Evolutionary conservation across 1,140 invertebrate species (phyloP), one percentile per base, ranked within the genome.

Genomic region (Macrobrachium rosenbergii): DNA sequence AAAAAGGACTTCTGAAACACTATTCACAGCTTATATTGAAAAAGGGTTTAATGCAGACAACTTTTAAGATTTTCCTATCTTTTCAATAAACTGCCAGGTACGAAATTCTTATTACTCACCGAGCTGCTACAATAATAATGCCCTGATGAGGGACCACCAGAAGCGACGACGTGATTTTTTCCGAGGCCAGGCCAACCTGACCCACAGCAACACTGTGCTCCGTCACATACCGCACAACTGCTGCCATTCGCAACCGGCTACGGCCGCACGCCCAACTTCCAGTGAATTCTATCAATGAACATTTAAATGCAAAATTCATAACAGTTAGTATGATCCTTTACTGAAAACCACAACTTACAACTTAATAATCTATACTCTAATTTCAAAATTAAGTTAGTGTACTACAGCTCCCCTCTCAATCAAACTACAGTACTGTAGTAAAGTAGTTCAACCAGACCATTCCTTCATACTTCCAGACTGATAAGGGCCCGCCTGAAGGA

Each of bases 141-240:
- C 82, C 82, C 58, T 88, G 87, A 21, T 88, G 87, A 73, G 87
- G 87, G 12, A 88, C 87, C 8, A 80, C 77, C 19, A 83, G 75
- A 37, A 88, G 82, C 21, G 64, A 77, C 5, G 87, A 88, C 16
- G 69, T 72, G 14, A 88, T 79, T 52, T 88, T 88, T 12, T 83
- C 67, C n/a, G 75, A 83, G 10, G 81, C 63, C 11, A 75, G 82
- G 10, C 81, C 82, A 82, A 83, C 82, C 37, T 88, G 81, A 5
- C 81, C 87, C 6, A 88, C 87, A 12, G 82, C 81, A 28, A 88
- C 87, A 75, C 81, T 88, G 77, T 88, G 87, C 21, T 82, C 87
- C 11, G 87, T 88, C 77, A 88, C 87, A 23, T 88, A 88, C 67
- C 77, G 67, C 6, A 83, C 82, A 45, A 88, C 87, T 14, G 73